Percentiles rank a stretch among this genome's conserved stretches.
Conservation (phyloP, 2,888 invertebrate species). For the Octodonta nipae region DNA sequence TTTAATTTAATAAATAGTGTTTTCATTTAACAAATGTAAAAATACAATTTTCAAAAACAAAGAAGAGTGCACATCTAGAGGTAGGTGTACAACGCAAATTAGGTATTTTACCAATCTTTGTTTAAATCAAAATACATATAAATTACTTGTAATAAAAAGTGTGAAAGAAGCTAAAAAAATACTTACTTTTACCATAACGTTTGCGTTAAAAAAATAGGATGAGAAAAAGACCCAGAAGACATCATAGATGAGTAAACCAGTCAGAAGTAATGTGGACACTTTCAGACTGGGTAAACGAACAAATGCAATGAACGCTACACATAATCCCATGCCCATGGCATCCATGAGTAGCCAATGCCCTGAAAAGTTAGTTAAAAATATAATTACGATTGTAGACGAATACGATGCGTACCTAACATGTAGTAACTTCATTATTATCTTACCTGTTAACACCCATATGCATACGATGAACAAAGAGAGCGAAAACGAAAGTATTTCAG, state of each 20-base stretch:
- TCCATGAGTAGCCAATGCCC: slow-evolving; percentile 97
- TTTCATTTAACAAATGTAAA: too few species aligned
- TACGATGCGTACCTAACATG: not conserved
- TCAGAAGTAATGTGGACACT: slow-evolving; percentile 84
- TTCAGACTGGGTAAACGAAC: slow-evolving; percentile 91
- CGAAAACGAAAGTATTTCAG: slow-evolving; percentile 85
- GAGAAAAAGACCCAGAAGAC: slow-evolving; percentile 99
- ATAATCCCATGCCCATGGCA: slow-evolving; percentile 96
- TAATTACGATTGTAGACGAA: not conserved
- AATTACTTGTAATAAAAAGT: too few species aligned
- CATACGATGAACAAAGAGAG: slow-evolving; percentile 87
- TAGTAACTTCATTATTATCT: slow-evolving; percentile 7
- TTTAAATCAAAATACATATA: too few species aligned
- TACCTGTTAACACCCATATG: slow-evolving; percentile 87
- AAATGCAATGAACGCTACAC: slow-evolving; percentile 94
- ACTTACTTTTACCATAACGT: slow-evolving; percentile 89
- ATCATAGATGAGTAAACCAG: slow-evolving; percentile 87
- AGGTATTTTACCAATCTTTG: too few species aligned
- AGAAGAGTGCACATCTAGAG: too few species aligned
- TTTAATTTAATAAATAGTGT: too few species aligned
- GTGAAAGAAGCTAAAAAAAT: not conserved
- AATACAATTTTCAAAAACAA: too few species aligned
- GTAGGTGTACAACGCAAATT: too few species aligned
- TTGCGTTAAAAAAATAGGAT: slow-evolving; percentile 94
- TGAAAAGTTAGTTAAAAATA: slow-evolving; percentile 13